Base-by-base conservation (phyloP, 2,888 invertebrate genomes). In the Drosophila niveifrons region DNA sequence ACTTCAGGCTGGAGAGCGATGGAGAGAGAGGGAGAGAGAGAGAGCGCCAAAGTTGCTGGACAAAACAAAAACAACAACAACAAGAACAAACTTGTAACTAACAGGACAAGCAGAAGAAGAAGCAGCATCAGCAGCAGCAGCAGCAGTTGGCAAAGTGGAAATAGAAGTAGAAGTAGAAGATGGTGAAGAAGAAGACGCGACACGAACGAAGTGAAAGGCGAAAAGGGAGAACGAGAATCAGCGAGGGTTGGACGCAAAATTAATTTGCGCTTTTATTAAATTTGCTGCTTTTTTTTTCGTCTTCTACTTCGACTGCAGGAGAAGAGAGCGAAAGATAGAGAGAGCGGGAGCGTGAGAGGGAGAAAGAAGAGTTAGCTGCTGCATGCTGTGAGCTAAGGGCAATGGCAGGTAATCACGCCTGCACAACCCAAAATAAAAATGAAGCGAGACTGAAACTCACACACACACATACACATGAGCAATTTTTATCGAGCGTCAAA, bases 221-320 rank as follows among this genome's bases (percentile, higher is more conserved):
- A 55, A 43, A 58, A 31, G 48, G 53, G 3, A 44, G 23, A 51
- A 28, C 28, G 59, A 56, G 4, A 23, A 11, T 39, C 72, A 56
- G 68, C 72, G 80, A 80, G 83, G 88, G 83, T 77, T 88, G 88
- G 73, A 82, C 83, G 80, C 83, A 84, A 84, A 84, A 84, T 84
- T 84, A 84, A 84, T 84, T 84, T 84, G 88, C 88, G 88, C 83
- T 88, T 85, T 84, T 84, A 84, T 84, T 84, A 84, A 84, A 84
- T 88, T 84, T 88, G 88, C 83, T 82, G 62, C 43, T 56, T 34
- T 61, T 64, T 61, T 52, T 75, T 69, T 52, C 48, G 11, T 28
- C 6, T 23, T 28, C 29, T 29, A 46, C 18, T 46, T 15, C 1
- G 43, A 58, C 31, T 23, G 18, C 18, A 4, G 18, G 2, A 17